These are phyloP conservation scores for Morphnarchus princeps DNA, from an alignment of 2,113 vertebrate species.

Conservation along the genomic window DNA sequence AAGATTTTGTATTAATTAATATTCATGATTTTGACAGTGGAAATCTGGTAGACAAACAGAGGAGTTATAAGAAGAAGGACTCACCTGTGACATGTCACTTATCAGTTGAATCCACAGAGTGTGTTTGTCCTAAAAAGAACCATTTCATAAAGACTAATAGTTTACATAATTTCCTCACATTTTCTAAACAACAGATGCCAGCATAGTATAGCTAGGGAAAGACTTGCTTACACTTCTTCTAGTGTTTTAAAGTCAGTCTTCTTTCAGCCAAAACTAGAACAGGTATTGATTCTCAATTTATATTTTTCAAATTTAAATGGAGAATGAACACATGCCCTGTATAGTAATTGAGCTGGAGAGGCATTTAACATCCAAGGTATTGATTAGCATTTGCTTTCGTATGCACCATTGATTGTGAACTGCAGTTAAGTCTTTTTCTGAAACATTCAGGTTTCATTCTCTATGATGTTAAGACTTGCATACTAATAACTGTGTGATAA, in stretches of 20 bases:
- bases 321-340: constrained; percentile 4
- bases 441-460: constrained; percentile 1
- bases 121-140: not conserved
- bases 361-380: constrained; percentile 46
- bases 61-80: not conserved
- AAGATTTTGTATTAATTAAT: not conserved
- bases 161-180: not conserved
- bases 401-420: constrained; percentile 51
- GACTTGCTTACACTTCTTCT: not conserved
- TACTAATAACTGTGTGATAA: not conserved
- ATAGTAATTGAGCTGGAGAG: constrained; percentile 31
- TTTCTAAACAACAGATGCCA: not conserved
- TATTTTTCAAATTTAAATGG: constrained; percentile 57
- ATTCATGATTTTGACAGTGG: not conserved
- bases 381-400: constrained; percentile 54
- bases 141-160: not conserved
- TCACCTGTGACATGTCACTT: not conserved
- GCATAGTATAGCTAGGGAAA: not conserved
- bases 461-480: not conserved
- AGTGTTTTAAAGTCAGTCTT: constrained; percentile 1
- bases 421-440: constrained; percentile 30
- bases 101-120: not conserved
- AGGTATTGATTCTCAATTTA: constrained; percentile 53
- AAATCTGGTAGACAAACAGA: not conserved
- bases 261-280: constrained; percentile 26